These are phyloP conservation scores for Loris lydekkerianus DNA, from an alignment of 2,797 vertebrate species.

Conservation along the genomic window DNA sequence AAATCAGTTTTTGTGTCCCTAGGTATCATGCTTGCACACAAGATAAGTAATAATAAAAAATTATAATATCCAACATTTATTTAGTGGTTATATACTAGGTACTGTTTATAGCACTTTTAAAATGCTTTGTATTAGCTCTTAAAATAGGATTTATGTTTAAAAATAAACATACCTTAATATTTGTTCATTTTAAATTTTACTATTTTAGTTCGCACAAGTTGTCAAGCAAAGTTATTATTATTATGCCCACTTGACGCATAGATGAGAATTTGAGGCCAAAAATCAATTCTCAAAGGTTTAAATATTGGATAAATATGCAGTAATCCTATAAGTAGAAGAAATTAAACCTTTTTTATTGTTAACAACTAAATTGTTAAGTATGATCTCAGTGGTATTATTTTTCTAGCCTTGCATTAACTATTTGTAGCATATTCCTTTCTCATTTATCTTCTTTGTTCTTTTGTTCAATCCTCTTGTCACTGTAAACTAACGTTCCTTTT, in stretches of 20 bases:
- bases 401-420: background rate
- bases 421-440: background rate
- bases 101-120: background rate
- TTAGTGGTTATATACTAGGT: background rate
- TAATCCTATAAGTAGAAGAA: constrained; percentile 10
- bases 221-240: background rate
- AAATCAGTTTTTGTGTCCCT: background rate
- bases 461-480: background rate
- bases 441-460: constrained; percentile 13
- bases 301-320: background rate
- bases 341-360: background rate
- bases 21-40: background rate
- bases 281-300: background rate
- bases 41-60: background rate
- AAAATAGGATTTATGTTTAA: background rate
- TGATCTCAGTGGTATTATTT: background rate
- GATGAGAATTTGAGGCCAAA: background rate
- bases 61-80: background rate
- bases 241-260: background rate
- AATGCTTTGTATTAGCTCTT: background rate
- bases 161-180: background rate
- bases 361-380: background rate
- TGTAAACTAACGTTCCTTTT: constrained; percentile 5
- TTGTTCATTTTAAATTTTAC: background rate
- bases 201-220: constrained; percentile 12